These are phyloP conservation scores for Trichacis sp. DNA, from an alignment of 2,888 invertebrate genomes.

Conservation along the genomic window DNA sequence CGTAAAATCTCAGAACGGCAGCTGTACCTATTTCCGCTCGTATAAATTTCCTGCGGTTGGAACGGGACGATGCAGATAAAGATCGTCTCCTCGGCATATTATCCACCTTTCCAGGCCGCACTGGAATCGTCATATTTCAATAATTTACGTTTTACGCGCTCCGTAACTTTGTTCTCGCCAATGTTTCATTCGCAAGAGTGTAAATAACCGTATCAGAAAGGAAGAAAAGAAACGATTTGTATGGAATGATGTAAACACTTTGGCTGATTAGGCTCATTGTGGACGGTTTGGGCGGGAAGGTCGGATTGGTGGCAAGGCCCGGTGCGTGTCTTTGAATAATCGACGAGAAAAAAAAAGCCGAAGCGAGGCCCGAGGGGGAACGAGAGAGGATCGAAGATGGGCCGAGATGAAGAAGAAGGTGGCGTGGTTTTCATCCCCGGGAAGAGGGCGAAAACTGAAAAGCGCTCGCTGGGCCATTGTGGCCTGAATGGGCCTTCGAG, in stretches of 20 bases:
- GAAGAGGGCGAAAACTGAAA: constrained; percentile 52
- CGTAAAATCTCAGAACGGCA: constrained; percentile 22
- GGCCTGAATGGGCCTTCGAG: constrained; percentile 64
- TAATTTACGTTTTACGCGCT: constrained; percentile 1
- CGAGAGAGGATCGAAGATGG: constrained; percentile 6
- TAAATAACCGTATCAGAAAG: too few relatives aligned
- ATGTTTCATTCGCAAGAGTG: too few relatives aligned
- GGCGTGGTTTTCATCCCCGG: constrained; percentile 13
- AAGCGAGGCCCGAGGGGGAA: constrained; percentile 12
- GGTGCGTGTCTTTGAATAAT: constrained; percentile 50
- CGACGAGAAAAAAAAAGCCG: constrained; percentile 35
- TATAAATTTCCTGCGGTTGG: constrained; percentile 17
- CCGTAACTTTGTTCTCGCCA: too few relatives aligned
- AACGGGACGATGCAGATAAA: constrained; percentile 14
- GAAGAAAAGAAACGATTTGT: constrained; percentile 53
- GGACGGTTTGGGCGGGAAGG: constrained; percentile 44
- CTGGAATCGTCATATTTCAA: constrained; percentile 1
- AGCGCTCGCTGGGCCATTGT: constrained; percentile 61
- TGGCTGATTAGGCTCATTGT: constrained; percentile 66
- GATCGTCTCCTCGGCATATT: constrained; percentile 1
- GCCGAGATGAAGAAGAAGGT: constrained; percentile 14
- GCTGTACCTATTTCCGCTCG: constrained; percentile 35
- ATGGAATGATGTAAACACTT: constrained; percentile 59
- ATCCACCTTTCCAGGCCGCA: neutral
- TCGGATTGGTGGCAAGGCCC: constrained; percentile 43